Evolutionary conservation across 2,888 invertebrate species (phyloP).

Genomic region (Anarsia innoxiella): DNA sequence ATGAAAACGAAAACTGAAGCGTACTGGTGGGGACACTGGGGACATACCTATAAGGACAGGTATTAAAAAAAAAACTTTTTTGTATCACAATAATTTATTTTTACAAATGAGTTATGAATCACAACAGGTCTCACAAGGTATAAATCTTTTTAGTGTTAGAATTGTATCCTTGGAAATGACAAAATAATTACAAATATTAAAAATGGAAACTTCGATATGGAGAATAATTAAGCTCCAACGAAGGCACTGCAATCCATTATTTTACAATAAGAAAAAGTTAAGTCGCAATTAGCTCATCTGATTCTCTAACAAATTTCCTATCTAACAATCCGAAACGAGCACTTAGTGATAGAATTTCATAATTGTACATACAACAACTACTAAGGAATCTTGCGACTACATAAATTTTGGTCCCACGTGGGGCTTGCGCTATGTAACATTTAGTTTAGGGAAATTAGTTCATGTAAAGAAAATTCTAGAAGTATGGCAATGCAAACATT

Average conservation of each 20-base stretch:
- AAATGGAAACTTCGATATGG: constrained; percentile 28
- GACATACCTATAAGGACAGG: too few relatives aligned
- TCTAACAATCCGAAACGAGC: constrained; percentile 57
- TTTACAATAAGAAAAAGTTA: constrained; percentile 30
- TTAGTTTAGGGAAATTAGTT: too few relatives aligned
- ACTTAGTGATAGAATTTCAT: constrained; percentile 63
- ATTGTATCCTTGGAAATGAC: constrained; percentile 37
- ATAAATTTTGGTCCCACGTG: constrained; percentile 64
- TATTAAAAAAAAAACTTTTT: constrained; percentile 28
- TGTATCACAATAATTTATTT: constrained; percentile 77
- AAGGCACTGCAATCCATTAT: constrained; percentile 31
- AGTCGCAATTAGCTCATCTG: constrained; percentile 58
- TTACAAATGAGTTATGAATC: constrained; percentile 72
- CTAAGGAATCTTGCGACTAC: constrained; percentile 42
- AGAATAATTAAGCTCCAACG: constrained; percentile 23
- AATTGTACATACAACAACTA: constrained; percentile 49
- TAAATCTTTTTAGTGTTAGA: constrained; percentile 49
- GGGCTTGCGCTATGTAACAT: too few relatives aligned
- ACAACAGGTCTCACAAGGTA: constrained; percentile 66
- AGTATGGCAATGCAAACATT: too few relatives aligned
- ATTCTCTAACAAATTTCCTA: constrained; percentile 51
- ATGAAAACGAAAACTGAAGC: too few relatives aligned
- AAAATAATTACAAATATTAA: constrained; percentile 34
- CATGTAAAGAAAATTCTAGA: too few relatives aligned
- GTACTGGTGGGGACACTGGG: too few relatives aligned